These are phyloP conservation scores for Otolemur garnettii DNA, from an alignment of 2,113 vertebrate genomes.

Conservation along the genomic window DNA sequence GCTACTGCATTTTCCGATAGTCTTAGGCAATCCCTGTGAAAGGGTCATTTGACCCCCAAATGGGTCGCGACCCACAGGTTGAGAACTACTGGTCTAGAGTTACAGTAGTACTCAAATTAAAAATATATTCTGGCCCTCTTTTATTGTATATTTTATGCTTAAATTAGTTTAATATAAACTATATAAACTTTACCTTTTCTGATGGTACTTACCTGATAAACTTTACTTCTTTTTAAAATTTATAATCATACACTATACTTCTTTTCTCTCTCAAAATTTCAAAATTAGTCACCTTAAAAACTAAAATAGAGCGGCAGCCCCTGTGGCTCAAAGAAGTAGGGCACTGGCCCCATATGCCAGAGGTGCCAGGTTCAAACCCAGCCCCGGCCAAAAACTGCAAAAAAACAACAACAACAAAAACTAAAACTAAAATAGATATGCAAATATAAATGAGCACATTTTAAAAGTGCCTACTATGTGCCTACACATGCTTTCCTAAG, in stretches of 20 bases:
- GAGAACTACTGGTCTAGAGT: background rate
- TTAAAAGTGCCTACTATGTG: background rate
- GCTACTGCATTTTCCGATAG: no score
- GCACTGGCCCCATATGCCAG: no score
- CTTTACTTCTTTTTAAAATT: background rate
- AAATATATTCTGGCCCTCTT: background rate
- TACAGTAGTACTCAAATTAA: background rate
- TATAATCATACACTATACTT: background rate
- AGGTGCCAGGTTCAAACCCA: no score
- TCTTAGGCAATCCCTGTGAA: no score
- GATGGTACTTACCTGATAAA: background rate
- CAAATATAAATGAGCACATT: background rate
- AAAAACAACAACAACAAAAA: no score
- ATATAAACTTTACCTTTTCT: background rate
- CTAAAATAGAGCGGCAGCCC: background rate
- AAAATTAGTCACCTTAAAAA: background rate
- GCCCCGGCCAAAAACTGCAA: no score
- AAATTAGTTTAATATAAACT: background rate
- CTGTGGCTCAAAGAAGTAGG: no score
- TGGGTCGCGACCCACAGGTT: no score
- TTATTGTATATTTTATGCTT: background rate
- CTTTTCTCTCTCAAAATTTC: background rate
- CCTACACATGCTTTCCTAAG: background rate
- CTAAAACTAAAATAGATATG: background rate
- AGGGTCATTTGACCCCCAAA: no score